These are phyloP conservation scores for Drosophila kurseongensis DNA, from an alignment of 1,140 invertebrate species.

Conservation along the genomic window DNA sequence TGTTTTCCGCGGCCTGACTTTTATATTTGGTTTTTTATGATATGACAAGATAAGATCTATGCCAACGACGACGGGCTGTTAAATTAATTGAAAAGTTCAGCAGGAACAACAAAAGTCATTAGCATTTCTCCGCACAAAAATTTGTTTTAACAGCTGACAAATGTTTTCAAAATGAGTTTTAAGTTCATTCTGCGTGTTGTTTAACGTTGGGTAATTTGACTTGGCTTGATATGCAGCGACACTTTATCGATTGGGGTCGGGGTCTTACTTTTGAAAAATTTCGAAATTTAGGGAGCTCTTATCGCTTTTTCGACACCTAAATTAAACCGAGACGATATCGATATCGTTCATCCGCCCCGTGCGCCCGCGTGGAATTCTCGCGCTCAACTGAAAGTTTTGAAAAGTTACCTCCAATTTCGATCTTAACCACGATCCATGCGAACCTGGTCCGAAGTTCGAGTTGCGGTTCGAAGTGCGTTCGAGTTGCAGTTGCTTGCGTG, in stretches of 20 bases:
- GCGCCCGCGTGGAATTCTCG: slow-evolving; percentile 39
- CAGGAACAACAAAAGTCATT: slow-evolving; percentile 59
- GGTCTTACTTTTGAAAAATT: slow-evolving; percentile 27
- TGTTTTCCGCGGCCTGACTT: slow-evolving; percentile 16
- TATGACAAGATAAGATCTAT: slow-evolving; percentile 72
- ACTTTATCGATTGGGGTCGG: slow-evolving; percentile 10
- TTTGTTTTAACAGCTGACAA: slow-evolving; percentile 79
- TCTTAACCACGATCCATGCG: slow-evolving; percentile 8
- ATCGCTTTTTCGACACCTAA: slow-evolving; percentile 5
- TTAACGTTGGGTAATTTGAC: slow-evolving; percentile 52
- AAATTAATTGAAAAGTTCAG: slow-evolving; percentile 81
- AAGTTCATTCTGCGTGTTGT: slow-evolving; percentile 46
- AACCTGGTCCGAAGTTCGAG: slow-evolving; percentile 25
- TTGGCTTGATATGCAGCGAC: slow-evolving; percentile 19
- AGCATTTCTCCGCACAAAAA: slow-evolving; percentile 63
- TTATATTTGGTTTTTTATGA: slow-evolving; percentile 60
- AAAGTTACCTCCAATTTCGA: background rate
- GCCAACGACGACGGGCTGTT: slow-evolving; percentile 59
- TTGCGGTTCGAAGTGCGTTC: slow-evolving; percentile 19
- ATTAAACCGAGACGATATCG: background rate
- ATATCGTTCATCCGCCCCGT: slow-evolving; percentile 10
- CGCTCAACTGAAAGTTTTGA: slow-evolving; percentile 48
- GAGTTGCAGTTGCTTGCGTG: slow-evolving; percentile 50
- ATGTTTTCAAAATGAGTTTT: slow-evolving; percentile 54
- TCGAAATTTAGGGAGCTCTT: slow-evolving; percentile 16